Evolutionary conservation across 2,888 invertebrate species (phyloP), one percentile per base, ranked within the genome.

Genomic region (Amaurobius ferox): DNA sequence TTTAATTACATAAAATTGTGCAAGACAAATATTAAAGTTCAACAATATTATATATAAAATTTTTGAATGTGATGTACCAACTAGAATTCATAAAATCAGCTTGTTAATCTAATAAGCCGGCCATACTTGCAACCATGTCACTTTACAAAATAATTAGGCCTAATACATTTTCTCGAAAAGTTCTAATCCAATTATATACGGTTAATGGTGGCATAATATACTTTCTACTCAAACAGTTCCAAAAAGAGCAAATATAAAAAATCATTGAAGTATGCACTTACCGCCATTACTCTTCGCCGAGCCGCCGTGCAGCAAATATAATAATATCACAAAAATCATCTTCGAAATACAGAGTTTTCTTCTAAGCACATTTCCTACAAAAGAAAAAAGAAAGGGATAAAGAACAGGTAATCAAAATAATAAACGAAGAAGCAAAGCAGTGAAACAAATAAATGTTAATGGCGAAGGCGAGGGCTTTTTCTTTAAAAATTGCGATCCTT

Each of bases 241-340:
- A 44, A 44, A 44, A 44, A 11, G n/a, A 7, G 9, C 9, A 35
- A 35, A 35, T 35, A 9, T 35, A 35, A 35, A 35, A 35, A 35
- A 35, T n/a, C n/a, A n/a, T n/a, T n/a, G n/a, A 35, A 35, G 62
- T 44, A 74, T 61, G n/a, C 55, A 77, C 83, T 77, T 67, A 85
- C 83, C 83, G 19, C 77, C 83, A 77, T 77, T 85, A 48, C 77
- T 67, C 44, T 77, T 83, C 32, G 83, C 70, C 23, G 66, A 11
- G 64, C 32, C 39, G 39, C 28, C 32, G 72, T 48, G 64, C 48
- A 85, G 72, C 32, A 85, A 61, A 71, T 77, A 72, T 85, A 85
- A 85, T 72, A 85, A 85, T 78, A 78, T 85, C 77, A 85, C 77
- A 67, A 77, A 72, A 85, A 85, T 66, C 77, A 85, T 85, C 66